Conservation (phyloP, 2,113 vertebrate species). For the Dermatemys mawii region DNA sequence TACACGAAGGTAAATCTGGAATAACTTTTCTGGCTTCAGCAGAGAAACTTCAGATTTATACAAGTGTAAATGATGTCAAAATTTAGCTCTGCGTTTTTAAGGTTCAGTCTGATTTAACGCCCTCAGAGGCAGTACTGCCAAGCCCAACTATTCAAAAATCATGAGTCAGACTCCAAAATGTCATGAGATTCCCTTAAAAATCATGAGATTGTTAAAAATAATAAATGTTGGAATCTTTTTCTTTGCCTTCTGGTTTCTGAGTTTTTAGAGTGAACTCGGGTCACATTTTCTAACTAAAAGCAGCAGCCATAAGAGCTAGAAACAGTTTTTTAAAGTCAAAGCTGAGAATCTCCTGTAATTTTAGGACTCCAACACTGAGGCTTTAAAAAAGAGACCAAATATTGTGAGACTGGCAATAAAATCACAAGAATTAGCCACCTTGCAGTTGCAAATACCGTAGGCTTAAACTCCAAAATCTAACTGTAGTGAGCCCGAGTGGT, state of each 20-base stretch:
- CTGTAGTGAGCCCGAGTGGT: too few species aligned
- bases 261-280: not conserved
- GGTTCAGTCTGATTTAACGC: not conserved
- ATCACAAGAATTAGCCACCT: slow-evolving; percentile 14
- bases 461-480: not conserved
- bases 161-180: not conserved
- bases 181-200: not conserved
- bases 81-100: not conserved
- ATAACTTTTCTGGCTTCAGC: not conserved
- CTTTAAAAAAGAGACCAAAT: not conserved
- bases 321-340: slow-evolving; percentile 42
- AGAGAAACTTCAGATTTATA: not conserved
- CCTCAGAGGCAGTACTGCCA: not conserved
- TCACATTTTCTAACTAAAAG: not conserved
- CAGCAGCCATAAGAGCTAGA: not conserved
- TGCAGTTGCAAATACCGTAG: slow-evolving; percentile 15
- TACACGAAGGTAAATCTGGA: not conserved
- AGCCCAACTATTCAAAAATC: not conserved
- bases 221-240: not conserved
- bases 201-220: not conserved
- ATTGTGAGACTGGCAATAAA: not conserved
- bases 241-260: not conserved
- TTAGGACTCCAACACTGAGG: not conserved
- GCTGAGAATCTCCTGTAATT: slow-evolving; percentile 4
- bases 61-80: not conserved